A percentile compares a stretch with the other conserved stretches of the same genome.
Evolutionary conservation across 2,113 vertebrate genomes (phyloP).

Genomic region (Ciconia stormi): DNA sequence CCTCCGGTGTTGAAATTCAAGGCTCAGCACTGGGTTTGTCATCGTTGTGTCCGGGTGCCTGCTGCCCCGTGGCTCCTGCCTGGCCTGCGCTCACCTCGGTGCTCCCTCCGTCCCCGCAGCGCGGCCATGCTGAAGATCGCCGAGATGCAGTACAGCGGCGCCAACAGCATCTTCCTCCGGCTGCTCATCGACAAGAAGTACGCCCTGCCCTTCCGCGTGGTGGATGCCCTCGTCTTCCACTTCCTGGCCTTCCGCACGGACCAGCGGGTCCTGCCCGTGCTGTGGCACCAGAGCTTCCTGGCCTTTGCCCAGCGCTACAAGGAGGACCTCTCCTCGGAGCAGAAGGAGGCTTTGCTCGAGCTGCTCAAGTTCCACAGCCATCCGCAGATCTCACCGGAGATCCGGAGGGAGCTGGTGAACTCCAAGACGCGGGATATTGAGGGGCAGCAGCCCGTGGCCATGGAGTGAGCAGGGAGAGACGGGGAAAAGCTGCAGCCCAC

Average conservation of each 20-base stretch:
- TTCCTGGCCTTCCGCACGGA: constrained; percentile 91
- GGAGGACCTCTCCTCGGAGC: constrained; percentile 90
- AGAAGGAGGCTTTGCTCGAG: constrained; percentile 89
- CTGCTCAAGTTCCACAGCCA: constrained; percentile 90
- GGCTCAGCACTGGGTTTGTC: background rate
- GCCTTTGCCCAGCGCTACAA: constrained; percentile 94
- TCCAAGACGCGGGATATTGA: constrained; percentile 86
- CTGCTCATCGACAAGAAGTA: constrained; percentile 97
- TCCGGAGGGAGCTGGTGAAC: constrained; percentile 88
- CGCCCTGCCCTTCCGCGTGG: constrained; percentile 95
- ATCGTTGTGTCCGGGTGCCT: background rate
- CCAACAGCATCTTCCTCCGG: constrained; percentile 97
- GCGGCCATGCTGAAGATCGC: constrained; percentile 96
- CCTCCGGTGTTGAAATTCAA: background rate
- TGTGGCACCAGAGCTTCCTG: constrained; percentile 97
- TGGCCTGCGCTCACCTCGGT: background rate
- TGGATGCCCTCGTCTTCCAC: constrained; percentile 94
- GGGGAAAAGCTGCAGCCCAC: background rate
- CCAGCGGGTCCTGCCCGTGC: constrained; percentile 86
- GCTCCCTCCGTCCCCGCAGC: constrained; percentile 49
- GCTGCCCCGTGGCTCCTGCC: background rate
- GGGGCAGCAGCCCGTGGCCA: constrained; percentile 58
- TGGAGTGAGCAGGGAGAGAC: constrained; percentile 63
- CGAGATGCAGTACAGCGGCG: constrained; percentile 94
- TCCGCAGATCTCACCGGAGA: constrained; percentile 81